Base-by-base conservation (phyloP, 2,113 vertebrate genomes). In the Melanocharis versteri region DNA sequence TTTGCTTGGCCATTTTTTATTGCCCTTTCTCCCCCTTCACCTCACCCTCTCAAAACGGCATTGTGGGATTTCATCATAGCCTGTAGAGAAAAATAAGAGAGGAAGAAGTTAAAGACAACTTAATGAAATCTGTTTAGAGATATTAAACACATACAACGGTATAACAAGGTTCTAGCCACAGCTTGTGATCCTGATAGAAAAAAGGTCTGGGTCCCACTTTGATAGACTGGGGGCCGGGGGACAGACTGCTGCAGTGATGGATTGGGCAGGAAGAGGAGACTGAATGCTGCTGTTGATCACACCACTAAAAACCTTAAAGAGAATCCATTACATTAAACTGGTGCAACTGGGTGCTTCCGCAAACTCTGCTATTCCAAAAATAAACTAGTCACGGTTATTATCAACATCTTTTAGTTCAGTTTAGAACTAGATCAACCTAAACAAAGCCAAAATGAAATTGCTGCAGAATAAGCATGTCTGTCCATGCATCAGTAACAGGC, bases 1-100 rank as follows among this genome's bases (percentile, higher is more conserved):
- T 98, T 81, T 98, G 98, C 83, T 94, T 98, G 96, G 98, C 97
- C 99, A 99, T 99, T 79, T 96, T 90, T 94, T 97, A 37, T 35
- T 72, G 35, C 45, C 22, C 24, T 65, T 80, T 35, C 44, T n/a
- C 82, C 31, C 31, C 44, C n/a, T 90, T 81, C 62, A 48, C 75
- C 81, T 94, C 96, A 96, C 64, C 58, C 80, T 57, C 66, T 95
- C 79, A 96, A 89, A 95, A 94, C 8, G 15, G 65, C 79, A 89
- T 58, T 80, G 90, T 30, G 89, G 45, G 83, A 90, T 89, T 76
- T 71, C 70, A 70, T 79, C 69, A 61, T 31, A 65, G 78, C 79
- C 97, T 98, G 95, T 51, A 96, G 97, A 90, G 89, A 92, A 89
- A 96, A 95, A 83, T 17, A 37, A 73, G 85, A 92, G 62, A 96